Evolutionary conservation across 1,140 invertebrate species (phyloP), one percentile per base, ranked within the genome.

Genomic region (Procambarus virginalis): DNA sequence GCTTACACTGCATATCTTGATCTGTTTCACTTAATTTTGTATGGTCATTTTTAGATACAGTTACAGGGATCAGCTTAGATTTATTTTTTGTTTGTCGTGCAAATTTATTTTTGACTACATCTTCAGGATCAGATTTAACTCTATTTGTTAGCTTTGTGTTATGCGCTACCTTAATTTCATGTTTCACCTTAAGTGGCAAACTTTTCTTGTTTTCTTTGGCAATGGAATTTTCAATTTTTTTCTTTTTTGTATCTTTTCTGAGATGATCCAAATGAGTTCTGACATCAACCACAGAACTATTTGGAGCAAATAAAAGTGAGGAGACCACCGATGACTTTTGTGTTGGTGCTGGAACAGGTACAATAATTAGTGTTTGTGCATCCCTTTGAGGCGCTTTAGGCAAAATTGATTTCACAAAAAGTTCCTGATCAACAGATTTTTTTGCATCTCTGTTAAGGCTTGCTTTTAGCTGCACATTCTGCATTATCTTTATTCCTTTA

Each of bases 381-480:
- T 88, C 86, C 70, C 49, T 22, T 55, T 82, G 78, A 82, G 78
- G 49, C 14, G 22, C 22, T 58, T 88, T 88, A n/a, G 86, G 86
- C 10, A 88, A 46, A 58, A 88, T 82, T 73, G 68, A 73, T 34
- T 73, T 73, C 68, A 73, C n/a, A 73, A 22, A 8, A 9, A 4
- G 5, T 73, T 73, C 68, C 14, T 8, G 68, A 73, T 34, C 14
- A 73, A 3, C 68, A 4, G 10, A 73, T n/a, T 22, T 22, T 10
- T 34, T 34, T 34, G 6, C n/a, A 73, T 22, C 5, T 73, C 22
- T 4, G 10, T 34, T 34, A 34, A 4, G 34, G 5, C 22, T 73
- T 3, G 3, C 10, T 34, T 4, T 20, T 0, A 34, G 68, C 5
- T 73, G 68, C 22, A 34, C n/a, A 9, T 34, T 73, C 68, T 73